Conservation (phyloP, 2,888 invertebrate species). For the Sphinx pinastri region DNA sequence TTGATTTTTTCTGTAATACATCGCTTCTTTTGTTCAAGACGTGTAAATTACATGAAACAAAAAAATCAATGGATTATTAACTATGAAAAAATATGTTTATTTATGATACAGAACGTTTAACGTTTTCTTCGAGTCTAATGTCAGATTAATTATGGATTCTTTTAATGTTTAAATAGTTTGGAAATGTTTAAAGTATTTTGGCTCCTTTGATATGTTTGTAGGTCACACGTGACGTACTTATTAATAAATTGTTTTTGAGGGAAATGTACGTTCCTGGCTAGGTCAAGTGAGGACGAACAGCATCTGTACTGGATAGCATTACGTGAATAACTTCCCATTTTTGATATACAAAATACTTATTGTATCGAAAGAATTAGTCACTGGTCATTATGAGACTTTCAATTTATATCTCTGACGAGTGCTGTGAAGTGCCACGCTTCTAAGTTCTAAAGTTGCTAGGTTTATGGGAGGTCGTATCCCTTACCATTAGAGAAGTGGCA, state of each 20-base stretch:
- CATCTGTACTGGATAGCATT: too few species aligned
- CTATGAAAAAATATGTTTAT: constrained; percentile 22
- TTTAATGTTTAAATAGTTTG: constrained; percentile 28
- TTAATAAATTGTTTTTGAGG: constrained; percentile 20
- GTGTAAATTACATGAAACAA: constrained; percentile 58
- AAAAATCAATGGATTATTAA: constrained; percentile 76
- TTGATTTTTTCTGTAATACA: constrained; percentile 70
- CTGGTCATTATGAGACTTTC: too few species aligned
- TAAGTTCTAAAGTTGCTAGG: too few species aligned
- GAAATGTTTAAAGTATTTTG: constrained; percentile 22
- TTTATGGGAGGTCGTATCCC: too few species aligned
- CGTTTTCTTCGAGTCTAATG: constrained; percentile 49
- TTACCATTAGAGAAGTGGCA: too few species aligned
- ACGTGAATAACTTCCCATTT: too few species aligned
- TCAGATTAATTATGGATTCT: constrained; percentile 52
- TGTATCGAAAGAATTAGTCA: too few species aligned
- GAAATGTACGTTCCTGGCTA: background rate
- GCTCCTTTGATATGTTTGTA: constrained; percentile 28
- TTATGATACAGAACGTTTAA: constrained; percentile 34
- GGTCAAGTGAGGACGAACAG: background rate
- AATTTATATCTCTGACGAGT: too few species aligned
- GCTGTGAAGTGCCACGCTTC: too few species aligned
- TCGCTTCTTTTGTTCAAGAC: constrained; percentile 54
- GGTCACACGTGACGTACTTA: constrained; percentile 18
- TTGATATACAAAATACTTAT: too few species aligned